Base-by-base conservation (phyloP, 2,113 vertebrate genomes). In the Indicator indicator region DNA sequence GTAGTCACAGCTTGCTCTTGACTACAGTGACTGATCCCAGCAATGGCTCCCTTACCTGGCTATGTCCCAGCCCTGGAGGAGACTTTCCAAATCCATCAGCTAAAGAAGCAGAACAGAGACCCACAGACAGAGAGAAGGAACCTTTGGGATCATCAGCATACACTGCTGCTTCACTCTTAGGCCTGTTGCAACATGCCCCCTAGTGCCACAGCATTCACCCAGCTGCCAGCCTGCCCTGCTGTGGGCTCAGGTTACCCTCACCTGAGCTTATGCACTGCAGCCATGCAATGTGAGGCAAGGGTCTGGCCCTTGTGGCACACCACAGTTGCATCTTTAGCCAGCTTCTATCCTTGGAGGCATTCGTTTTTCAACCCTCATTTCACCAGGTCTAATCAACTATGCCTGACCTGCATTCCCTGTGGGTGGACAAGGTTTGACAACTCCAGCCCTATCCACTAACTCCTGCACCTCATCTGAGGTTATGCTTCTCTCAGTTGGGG, bases 181-280 rank as follows among this genome's bases (percentile, higher is more conserved):
- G 16, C 32, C 28, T 1, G 1, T 12, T 60, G 28, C 60, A 21
- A 4, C 1, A 0, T 0, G 1, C 8, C 16, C 17, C 27, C 12
- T 5, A 6, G 1, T 3, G 38, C 20, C 55, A 7, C n/a, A 2
- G 42, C 2, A 0, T 16, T 44, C 58, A 24, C 16, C 63, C 3
- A 1, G 15, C 71, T 59, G 32, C 48, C 33, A 30, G 55, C 16
- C 65, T 54, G 2, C 28, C 21, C 82, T 70, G 48, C 54, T 52
- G 26, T 16, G 3, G 48, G 36, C 26, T 67, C 4, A 8, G 58
- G 32, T 28, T 6, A n/a, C 55, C 10, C 3, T 1, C 38, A 79
- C 9, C 28, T 5, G 2, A 68, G 13, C 58, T 86, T 42, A 4
- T 28, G 20, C 9, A 5, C 44, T n/a, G 23, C 20, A 18, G 11